Conservation (phyloP, 2,113 vertebrate species). For the Oriolus oriolus region DNA sequence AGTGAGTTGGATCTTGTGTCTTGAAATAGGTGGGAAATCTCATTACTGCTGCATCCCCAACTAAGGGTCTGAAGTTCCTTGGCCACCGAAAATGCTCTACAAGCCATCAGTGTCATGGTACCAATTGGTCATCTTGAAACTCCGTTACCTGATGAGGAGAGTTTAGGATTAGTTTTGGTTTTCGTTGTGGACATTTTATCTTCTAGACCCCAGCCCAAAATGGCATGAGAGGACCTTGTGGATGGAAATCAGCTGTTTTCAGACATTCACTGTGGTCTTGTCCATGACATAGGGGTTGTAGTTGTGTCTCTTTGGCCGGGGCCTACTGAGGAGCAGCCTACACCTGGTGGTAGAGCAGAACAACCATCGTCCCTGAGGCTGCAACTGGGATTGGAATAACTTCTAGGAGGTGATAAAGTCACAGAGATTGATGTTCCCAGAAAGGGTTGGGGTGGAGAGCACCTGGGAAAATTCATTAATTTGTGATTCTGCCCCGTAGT, state of each 20-base stretch:
- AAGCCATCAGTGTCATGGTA: background rate
- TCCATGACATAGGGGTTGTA: background rate
- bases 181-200: background rate
- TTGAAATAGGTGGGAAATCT: background rate
- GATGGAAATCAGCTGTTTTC: background rate
- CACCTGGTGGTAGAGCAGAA: background rate
- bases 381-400: background rate
- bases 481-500: fast-evolving
- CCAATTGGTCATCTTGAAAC: background rate
- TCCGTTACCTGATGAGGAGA: background rate
- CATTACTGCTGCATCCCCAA: background rate
- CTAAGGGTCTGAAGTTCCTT: background rate
- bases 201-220: background rate
- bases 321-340: background rate
- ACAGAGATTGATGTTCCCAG: background rate
- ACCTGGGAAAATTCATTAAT: background rate
- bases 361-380: background rate
- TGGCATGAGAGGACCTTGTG: background rate
- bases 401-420: background rate
- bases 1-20: background rate
- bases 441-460: background rate
- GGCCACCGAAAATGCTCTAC: background rate
- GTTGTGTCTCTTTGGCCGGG: background rate
- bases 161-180: background rate
- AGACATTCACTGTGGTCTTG: background rate